Percentiles rank a stretch among this genome's conserved stretches.
These are phyloP conservation scores for Thryonomys swinderianus DNA, from an alignment of 2,113 vertebrate species.

Conservation along the genomic window DNA sequence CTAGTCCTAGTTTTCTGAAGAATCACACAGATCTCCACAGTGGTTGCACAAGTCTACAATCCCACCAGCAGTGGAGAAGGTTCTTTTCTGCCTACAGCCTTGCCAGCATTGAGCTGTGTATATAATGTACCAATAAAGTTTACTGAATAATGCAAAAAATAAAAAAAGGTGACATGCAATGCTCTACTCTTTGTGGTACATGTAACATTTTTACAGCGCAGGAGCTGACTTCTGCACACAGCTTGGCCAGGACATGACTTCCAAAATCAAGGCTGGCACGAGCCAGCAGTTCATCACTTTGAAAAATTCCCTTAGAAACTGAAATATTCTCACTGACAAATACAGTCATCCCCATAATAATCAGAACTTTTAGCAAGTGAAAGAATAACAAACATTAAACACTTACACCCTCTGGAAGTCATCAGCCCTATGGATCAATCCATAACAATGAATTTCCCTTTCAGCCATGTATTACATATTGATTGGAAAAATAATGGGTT, in stretches of 20 bases:
- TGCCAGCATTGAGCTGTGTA: no score
- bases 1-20: no score
- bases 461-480: neutral
- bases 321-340: constrained; percentile 61
- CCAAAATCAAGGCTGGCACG: constrained; percentile 14
- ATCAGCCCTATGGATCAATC: constrained; percentile 35
- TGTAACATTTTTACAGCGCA: constrained; percentile 61
- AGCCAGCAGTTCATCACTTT: constrained; percentile 26
- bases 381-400: constrained; percentile 51
- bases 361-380: constrained; percentile 2
- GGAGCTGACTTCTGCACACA: neutral
- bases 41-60: no score
- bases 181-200: neutral
- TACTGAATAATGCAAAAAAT: no score
- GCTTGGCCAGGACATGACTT: constrained; percentile 50
- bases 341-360: neutral
- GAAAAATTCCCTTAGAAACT: constrained; percentile 46
- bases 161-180: constrained; percentile 38
- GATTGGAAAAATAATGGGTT: neutral
- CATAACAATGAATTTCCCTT: constrained; percentile 29
- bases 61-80: no score
- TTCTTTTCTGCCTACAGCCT: no score
- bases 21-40: no score
- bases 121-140: no score
- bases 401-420: constrained; percentile 25